Evolutionary conservation across 2,113 vertebrate species (phyloP).

Genomic region (Cryptomyrus ogoouensis): DNA sequence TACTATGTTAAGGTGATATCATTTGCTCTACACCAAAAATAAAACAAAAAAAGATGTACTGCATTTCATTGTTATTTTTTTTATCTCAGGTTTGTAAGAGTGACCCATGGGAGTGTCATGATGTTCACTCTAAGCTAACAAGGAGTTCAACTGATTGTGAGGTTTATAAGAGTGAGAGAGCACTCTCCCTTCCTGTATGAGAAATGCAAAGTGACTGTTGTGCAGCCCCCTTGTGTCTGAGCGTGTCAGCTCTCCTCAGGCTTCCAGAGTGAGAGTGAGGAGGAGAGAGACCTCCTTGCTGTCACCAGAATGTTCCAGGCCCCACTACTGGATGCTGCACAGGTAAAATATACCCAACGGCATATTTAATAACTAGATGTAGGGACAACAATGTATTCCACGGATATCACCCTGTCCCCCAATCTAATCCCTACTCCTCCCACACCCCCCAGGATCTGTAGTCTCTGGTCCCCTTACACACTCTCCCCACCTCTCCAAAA

Average conservation of each 20-base stretch:
- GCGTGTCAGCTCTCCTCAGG: slow-evolving; percentile 13
- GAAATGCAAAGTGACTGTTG: background rate
- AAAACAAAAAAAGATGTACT: background rate
- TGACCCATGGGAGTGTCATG: background rate
- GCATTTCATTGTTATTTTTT: background rate
- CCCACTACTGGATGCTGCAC: background rate
- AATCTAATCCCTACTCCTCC: background rate
- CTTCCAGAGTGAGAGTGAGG: slow-evolving; percentile 37
- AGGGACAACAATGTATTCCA: background rate
- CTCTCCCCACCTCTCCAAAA: background rate
- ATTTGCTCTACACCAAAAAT: background rate
- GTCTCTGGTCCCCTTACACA: background rate
- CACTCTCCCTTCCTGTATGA: background rate
- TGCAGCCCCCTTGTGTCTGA: background rate
- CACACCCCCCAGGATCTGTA: background rate
- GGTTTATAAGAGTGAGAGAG: background rate
- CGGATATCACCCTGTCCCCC: background rate
- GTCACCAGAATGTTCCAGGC: slow-evolving; percentile 23
- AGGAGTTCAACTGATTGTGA: background rate
- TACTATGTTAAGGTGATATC: background rate
- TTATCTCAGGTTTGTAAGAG: background rate
- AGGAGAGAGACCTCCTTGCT: slow-evolving; percentile 33
- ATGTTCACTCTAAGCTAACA: background rate
- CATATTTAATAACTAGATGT: background rate
- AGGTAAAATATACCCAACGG: background rate